A percentile compares a stretch with the other conserved stretches of the same genome.
phyloP scores from a whole-genome alignment of 2,888 invertebrate genomes.

The Yponomeuta plumbellus region DNA sequence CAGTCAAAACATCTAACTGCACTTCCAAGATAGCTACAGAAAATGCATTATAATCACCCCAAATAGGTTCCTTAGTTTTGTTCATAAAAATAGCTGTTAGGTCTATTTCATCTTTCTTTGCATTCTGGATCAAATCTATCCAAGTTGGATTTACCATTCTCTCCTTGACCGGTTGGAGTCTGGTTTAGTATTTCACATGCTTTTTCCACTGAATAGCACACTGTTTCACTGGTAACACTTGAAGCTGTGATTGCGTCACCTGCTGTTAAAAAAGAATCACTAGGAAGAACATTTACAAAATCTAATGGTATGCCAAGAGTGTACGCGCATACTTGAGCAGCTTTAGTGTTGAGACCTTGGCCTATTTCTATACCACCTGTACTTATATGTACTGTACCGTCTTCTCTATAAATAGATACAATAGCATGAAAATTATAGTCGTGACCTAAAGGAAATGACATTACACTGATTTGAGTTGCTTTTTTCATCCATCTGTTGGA shows the following conservation, averaged over 20 bases:
- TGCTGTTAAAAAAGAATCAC: slow-evolving; percentile 74
- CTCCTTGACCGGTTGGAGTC: slow-evolving; percentile 74
- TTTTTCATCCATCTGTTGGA: slow-evolving; percentile 86
- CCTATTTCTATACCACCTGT: slow-evolving; percentile 85
- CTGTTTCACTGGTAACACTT: slow-evolving; percentile 80
- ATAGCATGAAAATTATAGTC: slow-evolving; percentile 76
- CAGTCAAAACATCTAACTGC: slow-evolving; percentile 82
- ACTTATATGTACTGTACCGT: slow-evolving; percentile 81
- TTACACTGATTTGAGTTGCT: slow-evolving; percentile 79
- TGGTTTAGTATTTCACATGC: slow-evolving; percentile 77
- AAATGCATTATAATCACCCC: slow-evolving; percentile 75
- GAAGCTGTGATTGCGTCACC: slow-evolving; percentile 81
- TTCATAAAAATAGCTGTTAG: slow-evolving; percentile 79
- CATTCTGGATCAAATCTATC: slow-evolving; percentile 74
- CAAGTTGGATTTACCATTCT: slow-evolving; percentile 70
- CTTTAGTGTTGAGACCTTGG: slow-evolving; percentile 89
- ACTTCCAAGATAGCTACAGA: slow-evolving; percentile 79
- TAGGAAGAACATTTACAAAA: slow-evolving; percentile 77
- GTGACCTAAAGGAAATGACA: slow-evolving; percentile 78
- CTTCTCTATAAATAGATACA: slow-evolving; percentile 81
- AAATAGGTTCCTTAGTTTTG: slow-evolving; percentile 64
- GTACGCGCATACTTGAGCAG: slow-evolving; percentile 84
- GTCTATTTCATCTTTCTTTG: slow-evolving; percentile 68
- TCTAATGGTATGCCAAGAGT: slow-evolving; percentile 81
- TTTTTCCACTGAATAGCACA: slow-evolving; percentile 71